These are phyloP conservation scores for Heliconius melpomene DNA, from an alignment of 1,140 invertebrate species.

Conservation along the genomic window DNA sequence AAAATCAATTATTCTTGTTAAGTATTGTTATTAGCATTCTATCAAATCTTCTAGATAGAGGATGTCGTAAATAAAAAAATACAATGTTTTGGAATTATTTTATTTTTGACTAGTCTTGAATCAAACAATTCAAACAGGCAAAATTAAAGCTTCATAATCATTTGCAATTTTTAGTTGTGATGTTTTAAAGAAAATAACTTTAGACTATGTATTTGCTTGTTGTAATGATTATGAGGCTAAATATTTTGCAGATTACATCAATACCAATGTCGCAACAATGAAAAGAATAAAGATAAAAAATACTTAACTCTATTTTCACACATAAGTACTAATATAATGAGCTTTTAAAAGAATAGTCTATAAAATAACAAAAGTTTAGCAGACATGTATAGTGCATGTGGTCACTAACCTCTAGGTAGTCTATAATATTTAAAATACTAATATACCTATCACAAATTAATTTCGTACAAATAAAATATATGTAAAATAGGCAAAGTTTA, in stretches of 20 bases:
- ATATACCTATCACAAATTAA: neutral
- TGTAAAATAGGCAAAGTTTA: neutral
- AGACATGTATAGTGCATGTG: conserved; percentile 10
- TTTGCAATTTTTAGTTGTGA: neutral
- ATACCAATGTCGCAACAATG: conserved; percentile 24
- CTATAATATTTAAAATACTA: neutral
- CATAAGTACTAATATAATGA: conserved; percentile 25
- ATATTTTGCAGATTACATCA: conserved; percentile 22
- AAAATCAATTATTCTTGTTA: too few species aligned
- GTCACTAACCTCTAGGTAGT: conserved; percentile 31
- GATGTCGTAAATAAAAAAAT: conserved; percentile 33
- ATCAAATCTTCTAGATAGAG: too few species aligned
- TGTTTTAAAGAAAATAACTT: neutral
- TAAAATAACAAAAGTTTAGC: conserved; percentile 21
- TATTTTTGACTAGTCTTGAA: conserved; percentile 73
- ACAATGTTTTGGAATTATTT: conserved; percentile 47
- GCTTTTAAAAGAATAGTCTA: conserved; percentile 16
- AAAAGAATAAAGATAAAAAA: conserved; percentile 22
- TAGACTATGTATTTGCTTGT: neutral
- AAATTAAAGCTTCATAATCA: conserved; percentile 31
- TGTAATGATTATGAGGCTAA: conserved; percentile 19
- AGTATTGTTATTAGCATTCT: too few species aligned
- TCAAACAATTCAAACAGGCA: conserved; percentile 39
- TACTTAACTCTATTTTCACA: conserved; percentile 24
- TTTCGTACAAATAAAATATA: neutral